Evolutionary conservation across 2,888 invertebrate genomes (phyloP).

Genomic region (Cheilosia impressa): DNA sequence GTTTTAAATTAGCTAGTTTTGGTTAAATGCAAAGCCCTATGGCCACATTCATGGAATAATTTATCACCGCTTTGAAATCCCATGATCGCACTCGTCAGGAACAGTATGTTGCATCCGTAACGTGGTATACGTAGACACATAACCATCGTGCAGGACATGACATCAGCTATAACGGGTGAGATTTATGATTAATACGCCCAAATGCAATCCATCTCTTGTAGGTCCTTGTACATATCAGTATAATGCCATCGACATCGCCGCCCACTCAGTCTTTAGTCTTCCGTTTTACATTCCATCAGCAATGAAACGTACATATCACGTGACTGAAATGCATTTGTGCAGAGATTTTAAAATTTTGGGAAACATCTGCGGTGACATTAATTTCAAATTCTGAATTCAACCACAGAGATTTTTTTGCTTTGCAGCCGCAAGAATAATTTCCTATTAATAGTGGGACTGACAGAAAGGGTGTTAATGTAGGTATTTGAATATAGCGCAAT

Average conservation of each 20-base stretch:
- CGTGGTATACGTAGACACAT: constrained; percentile 1
- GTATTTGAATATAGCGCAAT: no score
- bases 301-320: constrained; percentile 15
- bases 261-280: not conserved
- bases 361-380: constrained; percentile 29
- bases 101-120: constrained; percentile 8
- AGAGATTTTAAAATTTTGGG: constrained; percentile 8
- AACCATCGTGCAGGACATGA: constrained; percentile 17
- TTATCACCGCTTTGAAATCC: constrained; percentile 12
- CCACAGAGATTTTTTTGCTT: not conserved
- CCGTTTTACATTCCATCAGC: not conserved
- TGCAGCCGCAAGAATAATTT: not conserved
- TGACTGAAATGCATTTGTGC: constrained; percentile 28
- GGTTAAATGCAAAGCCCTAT: not conserved
- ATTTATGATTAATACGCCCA: constrained; percentile 45
- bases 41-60: constrained; percentile 5
- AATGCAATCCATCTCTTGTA: constrained; percentile 24
- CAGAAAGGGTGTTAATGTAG: not conserved
- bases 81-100: not conserved
- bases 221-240: not conserved
- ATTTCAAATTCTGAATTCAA: constrained; percentile 15
- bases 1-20: not conserved
- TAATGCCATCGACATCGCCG: constrained; percentile 15
- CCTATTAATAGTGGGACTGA: not conserved
- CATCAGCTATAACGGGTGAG: constrained; percentile 14